phyloP scores from a whole-genome alignment of 2,888 invertebrate species.

The Hoplodrina blanda region DNA sequence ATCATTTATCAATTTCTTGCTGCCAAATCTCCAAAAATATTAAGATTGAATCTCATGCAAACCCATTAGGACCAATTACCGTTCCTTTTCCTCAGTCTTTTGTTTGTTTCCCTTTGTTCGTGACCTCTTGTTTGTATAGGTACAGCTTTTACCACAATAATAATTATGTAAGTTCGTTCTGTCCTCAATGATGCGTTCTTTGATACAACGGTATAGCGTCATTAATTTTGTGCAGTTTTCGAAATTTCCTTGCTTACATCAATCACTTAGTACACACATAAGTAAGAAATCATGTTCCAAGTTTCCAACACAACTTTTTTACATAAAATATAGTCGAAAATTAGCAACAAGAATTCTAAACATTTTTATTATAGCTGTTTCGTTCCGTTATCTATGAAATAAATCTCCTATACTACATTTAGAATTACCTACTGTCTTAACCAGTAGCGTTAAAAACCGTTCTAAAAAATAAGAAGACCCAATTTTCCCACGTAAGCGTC shows the following conservation, averaged over 20 bases:
- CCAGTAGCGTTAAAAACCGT: neutral
- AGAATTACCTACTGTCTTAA: neutral
- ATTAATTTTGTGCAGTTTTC: slow-evolving; percentile 48
- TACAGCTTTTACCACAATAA: slow-evolving; percentile 34
- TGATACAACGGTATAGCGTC: slow-evolving; percentile 45
- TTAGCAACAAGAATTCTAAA: neutral
- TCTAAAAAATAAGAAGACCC: neutral
- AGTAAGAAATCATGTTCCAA: neutral
- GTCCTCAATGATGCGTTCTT: slow-evolving; percentile 30
- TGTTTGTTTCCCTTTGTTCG: slow-evolving; percentile 32
- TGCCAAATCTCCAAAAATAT: slow-evolving; percentile 1
- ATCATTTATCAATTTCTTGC: neutral
- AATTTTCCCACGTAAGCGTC: neutral
- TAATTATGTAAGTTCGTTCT: slow-evolving; percentile 29
- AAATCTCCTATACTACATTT: neutral
- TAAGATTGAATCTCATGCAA: slow-evolving; percentile 9
- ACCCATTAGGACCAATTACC: slow-evolving; percentile 27
- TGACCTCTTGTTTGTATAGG: slow-evolving; percentile 51
- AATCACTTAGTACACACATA: neutral
- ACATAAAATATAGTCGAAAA: neutral
- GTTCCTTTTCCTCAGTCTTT: slow-evolving; percentile 13
- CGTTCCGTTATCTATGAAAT: neutral
- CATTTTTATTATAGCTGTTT: neutral
- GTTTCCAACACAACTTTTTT: neutral
- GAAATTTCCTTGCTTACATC: slow-evolving; percentile 23